Percentiles rank a stretch among this genome's conserved stretches.
phyloP scores from a whole-genome alignment of 2,888 invertebrate species.

The Drosophila suboccidentalis region DNA sequence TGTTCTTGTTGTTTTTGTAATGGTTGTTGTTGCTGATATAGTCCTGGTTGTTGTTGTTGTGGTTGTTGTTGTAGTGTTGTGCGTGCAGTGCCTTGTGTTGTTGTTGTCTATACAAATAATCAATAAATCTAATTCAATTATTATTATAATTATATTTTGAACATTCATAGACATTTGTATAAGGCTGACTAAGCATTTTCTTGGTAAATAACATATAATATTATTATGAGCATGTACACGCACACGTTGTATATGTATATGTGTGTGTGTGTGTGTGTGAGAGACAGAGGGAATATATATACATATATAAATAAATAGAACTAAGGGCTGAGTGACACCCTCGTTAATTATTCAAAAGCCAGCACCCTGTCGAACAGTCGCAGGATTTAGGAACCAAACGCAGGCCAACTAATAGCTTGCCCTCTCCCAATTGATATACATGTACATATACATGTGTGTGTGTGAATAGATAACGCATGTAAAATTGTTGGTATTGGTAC shows the following conservation, averaged over 20 bases:
- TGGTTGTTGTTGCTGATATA: conserved; percentile 9
- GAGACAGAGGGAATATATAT: not conserved
- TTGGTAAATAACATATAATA: conserved; percentile 82
- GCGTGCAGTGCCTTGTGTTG: conserved; percentile 36
- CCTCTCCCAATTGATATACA: conserved; percentile 18
- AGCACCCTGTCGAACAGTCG: conserved; percentile 63
- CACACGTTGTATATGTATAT: conserved; percentile 5
- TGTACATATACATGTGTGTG: conserved; percentile 14
- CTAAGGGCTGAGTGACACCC: conserved; percentile 73
- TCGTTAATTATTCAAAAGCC: conserved; percentile 80
- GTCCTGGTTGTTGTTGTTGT: conserved; percentile 16
- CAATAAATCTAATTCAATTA: conserved; percentile 83
- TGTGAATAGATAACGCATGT: conserved; percentile 66
- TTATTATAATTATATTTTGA: conserved; percentile 83
- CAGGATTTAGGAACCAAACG: conserved; percentile 56
- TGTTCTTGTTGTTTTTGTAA: conserved; percentile 14
- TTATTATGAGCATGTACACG: conserved; percentile 72
- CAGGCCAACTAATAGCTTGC: conserved; percentile 62
- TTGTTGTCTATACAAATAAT: conserved; percentile 74
- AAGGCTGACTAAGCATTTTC: conserved; percentile 82
- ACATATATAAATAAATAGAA: conserved; percentile 10
- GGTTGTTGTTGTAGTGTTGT: conserved; percentile 42
- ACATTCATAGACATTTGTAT: conserved; percentile 82
- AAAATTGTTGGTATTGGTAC: conserved; percentile 65
- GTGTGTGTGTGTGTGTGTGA: not conserved